Evolutionary conservation across 2,113 vertebrate genomes (phyloP).

Genomic region (Indri indri): DNA sequence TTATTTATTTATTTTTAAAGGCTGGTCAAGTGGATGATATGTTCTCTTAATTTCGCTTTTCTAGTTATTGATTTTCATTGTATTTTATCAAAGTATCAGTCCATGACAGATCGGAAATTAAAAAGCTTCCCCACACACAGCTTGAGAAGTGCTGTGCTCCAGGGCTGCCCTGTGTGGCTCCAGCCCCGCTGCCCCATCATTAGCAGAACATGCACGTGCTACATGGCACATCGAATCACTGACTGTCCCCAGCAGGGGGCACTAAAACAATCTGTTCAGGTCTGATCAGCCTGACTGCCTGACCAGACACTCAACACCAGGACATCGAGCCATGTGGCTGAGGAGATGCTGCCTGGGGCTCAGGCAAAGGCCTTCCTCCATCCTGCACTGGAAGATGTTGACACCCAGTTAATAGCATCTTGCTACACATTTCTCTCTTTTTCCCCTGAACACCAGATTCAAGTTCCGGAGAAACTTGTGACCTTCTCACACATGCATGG

Average conservation of each 20-base stretch:
- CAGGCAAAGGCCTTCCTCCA: background rate
- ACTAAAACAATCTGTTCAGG: background rate
- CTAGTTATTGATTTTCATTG: background rate
- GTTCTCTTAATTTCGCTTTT: background rate
- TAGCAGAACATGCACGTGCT: background rate
- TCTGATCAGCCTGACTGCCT: background rate
- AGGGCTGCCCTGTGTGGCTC: too few relatives aligned
- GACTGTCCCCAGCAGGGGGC: fast-evolving
- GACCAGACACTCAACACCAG: background rate
- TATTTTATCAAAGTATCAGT: background rate
- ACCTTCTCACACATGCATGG: background rate
- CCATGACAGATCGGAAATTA: background rate
- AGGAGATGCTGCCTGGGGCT: background rate
- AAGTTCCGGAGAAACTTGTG: background rate
- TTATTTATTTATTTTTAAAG: too few relatives aligned
- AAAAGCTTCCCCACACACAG: background rate
- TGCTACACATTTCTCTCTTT: background rate
- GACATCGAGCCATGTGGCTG: fast-evolving
- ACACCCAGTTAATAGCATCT: background rate
- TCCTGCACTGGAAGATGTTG: background rate
- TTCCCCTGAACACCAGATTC: background rate
- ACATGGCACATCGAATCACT: too few relatives aligned
- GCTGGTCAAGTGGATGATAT: too few relatives aligned
- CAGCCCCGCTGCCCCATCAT: background rate
- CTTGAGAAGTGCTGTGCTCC: background rate